Percentiles rank a stretch among this genome's conserved stretches.
phyloP scores from a whole-genome alignment of 2,888 invertebrate genomes.

The Frankliniella intonsa region DNA sequence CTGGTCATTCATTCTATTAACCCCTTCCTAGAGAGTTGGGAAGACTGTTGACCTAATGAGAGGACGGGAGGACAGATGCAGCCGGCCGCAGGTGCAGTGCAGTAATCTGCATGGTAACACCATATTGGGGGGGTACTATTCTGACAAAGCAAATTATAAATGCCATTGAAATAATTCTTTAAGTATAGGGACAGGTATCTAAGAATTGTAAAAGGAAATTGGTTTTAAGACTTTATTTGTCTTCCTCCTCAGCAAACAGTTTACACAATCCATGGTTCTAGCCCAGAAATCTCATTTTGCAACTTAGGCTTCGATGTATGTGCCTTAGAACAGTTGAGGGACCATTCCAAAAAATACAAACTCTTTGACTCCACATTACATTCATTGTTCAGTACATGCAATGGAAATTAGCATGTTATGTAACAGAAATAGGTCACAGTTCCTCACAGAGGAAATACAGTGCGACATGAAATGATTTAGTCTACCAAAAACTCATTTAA shows the following conservation, averaged over 20 bases:
- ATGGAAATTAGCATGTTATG: background rate
- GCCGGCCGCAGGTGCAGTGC: too few species aligned
- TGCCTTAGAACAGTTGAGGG: background rate
- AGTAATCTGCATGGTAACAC: too few species aligned
- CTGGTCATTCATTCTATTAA: too few species aligned
- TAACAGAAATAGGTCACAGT: constrained; percentile 16
- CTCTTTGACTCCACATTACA: background rate
- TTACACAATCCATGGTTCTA: background rate
- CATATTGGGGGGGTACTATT: too few species aligned
- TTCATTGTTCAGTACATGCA: constrained; percentile 5
- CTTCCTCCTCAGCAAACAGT: background rate
- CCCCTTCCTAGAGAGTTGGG: too few species aligned
- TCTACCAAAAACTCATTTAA: background rate
- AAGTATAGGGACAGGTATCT: background rate
- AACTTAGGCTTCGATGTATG: background rate
- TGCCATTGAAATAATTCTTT: too few species aligned
- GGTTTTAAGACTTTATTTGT: constrained; percentile 13
- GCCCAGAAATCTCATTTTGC: constrained; percentile 8
- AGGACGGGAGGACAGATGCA: too few species aligned
- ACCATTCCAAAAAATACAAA: background rate
- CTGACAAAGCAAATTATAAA: too few species aligned
- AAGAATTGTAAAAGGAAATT: background rate
- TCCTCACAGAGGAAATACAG: constrained; percentile 22
- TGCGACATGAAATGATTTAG: background rate
- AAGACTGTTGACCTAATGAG: too few species aligned